Percentiles rank a stretch among this genome's conserved stretches.
phyloP scores from a whole-genome alignment of 2,113 vertebrate species.

The Bagarius yarrelli region DNA sequence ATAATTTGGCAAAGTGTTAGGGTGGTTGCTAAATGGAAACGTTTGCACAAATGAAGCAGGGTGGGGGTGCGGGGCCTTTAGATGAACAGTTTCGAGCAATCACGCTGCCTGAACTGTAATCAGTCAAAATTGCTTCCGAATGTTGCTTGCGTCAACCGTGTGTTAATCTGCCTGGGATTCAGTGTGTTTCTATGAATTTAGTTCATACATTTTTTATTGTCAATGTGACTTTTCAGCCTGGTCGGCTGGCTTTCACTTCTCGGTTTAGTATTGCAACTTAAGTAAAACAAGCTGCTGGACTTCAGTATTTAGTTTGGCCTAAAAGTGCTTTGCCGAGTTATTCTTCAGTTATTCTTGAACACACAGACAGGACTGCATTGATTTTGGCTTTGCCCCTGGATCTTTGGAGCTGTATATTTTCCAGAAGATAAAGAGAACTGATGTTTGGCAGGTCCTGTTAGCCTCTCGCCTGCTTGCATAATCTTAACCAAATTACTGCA shows the following conservation, averaged over 20 bases:
- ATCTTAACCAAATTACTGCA: constrained; percentile 1
- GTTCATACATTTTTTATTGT: neutral
- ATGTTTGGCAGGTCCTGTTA: neutral
- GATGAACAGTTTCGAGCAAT: constrained; percentile 60
- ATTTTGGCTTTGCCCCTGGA: constrained; percentile 37
- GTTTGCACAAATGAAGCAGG: neutral
- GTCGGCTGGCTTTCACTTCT: neutral
- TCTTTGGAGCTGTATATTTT: constrained; percentile 21
- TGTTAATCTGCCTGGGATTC: constrained; percentile 39
- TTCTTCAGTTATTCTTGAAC: constrained; percentile 38
- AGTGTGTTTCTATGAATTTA: constrained; percentile 43
- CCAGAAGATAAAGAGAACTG: constrained; percentile 43
- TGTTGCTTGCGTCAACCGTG: constrained; percentile 55
- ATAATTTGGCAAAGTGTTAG: constrained; percentile 1
- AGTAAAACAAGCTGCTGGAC: constrained; percentile 40
- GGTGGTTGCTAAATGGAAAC: constrained; percentile 27
- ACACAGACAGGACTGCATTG: constrained; percentile 34
- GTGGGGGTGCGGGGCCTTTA: constrained; percentile 16
- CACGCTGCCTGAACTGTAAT: constrained; percentile 62
- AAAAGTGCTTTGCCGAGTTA: constrained; percentile 7
- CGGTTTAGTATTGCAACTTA: neutral
- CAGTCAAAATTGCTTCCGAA: constrained; percentile 67
- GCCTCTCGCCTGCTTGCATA: neutral
- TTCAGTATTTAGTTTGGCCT: constrained; percentile 55
- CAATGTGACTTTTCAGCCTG: constrained; percentile 13